Evolutionary conservation across 1,140 invertebrate species (phyloP).

Genomic region (Conopomorpha cramerella): DNA sequence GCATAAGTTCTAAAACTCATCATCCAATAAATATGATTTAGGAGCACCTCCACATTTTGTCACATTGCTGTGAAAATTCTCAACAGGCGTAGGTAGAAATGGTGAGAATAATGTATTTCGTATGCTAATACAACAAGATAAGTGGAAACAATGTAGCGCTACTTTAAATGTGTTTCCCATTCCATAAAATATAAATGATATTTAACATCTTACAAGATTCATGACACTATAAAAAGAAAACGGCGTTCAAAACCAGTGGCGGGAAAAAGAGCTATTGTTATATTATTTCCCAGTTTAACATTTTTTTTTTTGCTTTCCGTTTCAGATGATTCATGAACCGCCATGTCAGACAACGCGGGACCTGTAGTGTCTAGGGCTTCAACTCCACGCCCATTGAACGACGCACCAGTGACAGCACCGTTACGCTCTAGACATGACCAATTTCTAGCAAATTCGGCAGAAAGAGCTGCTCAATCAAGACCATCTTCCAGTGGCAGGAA

Average conservation of each 20-base stretch:
- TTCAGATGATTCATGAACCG: slow-evolving; percentile 31
- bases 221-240: slow-evolving; percentile 5
- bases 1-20: too few species aligned
- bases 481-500: slow-evolving; percentile 57
- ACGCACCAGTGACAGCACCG: slow-evolving; percentile 32
- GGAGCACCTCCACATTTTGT: neutral
- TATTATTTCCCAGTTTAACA: too few species aligned
- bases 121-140: slow-evolving; percentile 19
- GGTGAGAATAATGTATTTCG: slow-evolving; percentile 16
- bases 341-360: slow-evolving; percentile 47
- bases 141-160: slow-evolving; percentile 28
- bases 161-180: slow-evolving; percentile 42
- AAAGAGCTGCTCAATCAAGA: slow-evolving; percentile 34
- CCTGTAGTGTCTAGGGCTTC: slow-evolving; percentile 41
- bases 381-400: slow-evolving; percentile 35
- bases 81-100: neutral
- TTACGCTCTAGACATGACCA: slow-evolving; percentile 61
- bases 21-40: neutral
- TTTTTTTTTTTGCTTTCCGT: slow-evolving; percentile 19
- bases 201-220: slow-evolving; percentile 31
- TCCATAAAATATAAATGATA: slow-evolving; percentile 21
- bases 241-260: slow-evolving; percentile 7
- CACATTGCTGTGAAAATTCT: neutral
- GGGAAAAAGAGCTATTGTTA: too few species aligned
- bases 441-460: slow-evolving; percentile 56